phyloP scores from a whole-genome alignment of 2,888 invertebrate genomes.

The Monoplex corrugatus region DNA sequence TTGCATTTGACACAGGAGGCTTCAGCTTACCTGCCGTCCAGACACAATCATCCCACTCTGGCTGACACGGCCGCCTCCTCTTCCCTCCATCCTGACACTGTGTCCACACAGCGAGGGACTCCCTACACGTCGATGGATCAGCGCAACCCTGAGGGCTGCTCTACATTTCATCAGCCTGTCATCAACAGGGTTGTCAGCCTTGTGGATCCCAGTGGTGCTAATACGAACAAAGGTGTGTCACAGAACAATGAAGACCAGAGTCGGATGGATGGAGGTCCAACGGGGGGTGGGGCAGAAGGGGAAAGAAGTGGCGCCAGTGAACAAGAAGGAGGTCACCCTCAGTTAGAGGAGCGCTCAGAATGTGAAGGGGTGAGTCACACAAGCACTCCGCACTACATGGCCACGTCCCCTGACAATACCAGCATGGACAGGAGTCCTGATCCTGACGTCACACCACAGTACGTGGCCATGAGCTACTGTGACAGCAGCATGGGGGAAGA shows the following conservation, averaged over 20 bases:
- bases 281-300: not conserved
- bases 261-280: not conserved
- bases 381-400: constrained; percentile 36
- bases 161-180: constrained; percentile 13
- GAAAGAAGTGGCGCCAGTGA: not conserved
- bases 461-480: constrained; percentile 38
- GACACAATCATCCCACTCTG: not conserved
- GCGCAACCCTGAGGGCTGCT: constrained; percentile 44
- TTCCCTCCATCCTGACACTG: constrained; percentile 16
- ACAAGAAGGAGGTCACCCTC: not conserved
- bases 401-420: constrained; percentile 24
- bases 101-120: constrained; percentile 43
- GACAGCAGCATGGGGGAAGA: constrained; percentile 49
- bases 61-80: constrained; percentile 25
- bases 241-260: not conserved
- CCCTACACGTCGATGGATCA: constrained; percentile 49
- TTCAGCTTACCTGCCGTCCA: constrained; percentile 31
- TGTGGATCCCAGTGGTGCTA: not conserved
- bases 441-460: constrained; percentile 30
- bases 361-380: constrained; percentile 41
- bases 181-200: constrained; percentile 14
- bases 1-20: constrained; percentile 40
- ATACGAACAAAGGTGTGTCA: not conserved
- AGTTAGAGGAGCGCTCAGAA: constrained; percentile 35
- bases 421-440: constrained; percentile 19